Evolutionary conservation across 2,797 vertebrate genomes (phyloP), one percentile per base, ranked within the genome.

Genomic region (Heterohyrax brucei): DNA sequence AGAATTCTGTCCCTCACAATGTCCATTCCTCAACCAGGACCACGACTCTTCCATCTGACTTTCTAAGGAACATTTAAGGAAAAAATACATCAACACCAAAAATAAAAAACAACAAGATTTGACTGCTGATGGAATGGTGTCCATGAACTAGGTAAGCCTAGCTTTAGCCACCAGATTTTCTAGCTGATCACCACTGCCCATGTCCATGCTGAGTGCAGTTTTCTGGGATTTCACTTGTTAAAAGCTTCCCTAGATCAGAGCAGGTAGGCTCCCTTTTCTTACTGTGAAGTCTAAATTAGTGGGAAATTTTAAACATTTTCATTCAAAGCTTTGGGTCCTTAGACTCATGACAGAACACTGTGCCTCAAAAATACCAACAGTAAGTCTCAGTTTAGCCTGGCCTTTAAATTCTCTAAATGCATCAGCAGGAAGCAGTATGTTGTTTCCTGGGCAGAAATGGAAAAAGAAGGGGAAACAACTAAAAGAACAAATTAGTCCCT

Each of bases 381-480:
- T 28, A 75, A 89, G 26, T 33, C 22, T 56, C 22, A 2, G 10
- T 89, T 89, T 76, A 66, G 30, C n/a, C 5, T 68, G 66, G 53
- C 75, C 16, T 91, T 91, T 89, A 68, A 81, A 62, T 7, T 86
- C 73, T 93, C 78, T 81, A 78, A 92, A 77, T 30, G 61, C 9
- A 86, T 89, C 30, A 91, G 48, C 44, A 81, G 59, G 50, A 91
- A 96, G 66, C 3, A 80, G 44, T 13, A 0, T 46, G 7, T 39
- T 77, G 48, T 61, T 59, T 72, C 30, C 81, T 79, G 21, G 61
- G 10, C 19, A 33, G 8, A 95, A 93, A 1, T 73, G 8, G 7
- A 48, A 61, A 53, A 5, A 70, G 26, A 46, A 62, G 9, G 12
- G 48, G 0, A 85, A 2, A 5, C 39, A n/a, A 50, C 8, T 66